phyloP scores from a whole-genome alignment of 1,140 invertebrate genomes.

The Propsilocerus akamusi region DNA sequence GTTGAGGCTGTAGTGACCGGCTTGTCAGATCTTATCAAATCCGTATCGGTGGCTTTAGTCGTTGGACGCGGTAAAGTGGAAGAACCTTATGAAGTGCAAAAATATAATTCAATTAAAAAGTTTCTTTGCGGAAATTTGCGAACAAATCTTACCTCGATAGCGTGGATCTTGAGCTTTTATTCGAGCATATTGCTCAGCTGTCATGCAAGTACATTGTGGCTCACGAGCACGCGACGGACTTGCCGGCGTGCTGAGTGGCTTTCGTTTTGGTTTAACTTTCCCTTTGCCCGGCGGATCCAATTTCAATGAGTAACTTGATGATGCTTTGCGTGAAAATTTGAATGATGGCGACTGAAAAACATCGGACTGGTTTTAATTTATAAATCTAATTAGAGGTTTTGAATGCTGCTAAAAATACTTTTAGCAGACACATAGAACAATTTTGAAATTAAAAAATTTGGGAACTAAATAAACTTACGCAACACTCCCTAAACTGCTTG shows the following conservation, averaged over 20 bases:
- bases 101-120: conserved; percentile 8
- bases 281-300: conserved; percentile 74
- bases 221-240: conserved; percentile 74
- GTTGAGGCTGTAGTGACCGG: conserved; percentile 67
- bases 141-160: conserved; percentile 33
- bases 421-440: conserved; percentile 5
- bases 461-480: conserved; percentile 53
- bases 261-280: conserved; percentile 65
- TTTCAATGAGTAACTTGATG: conserved; percentile 88
- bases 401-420: conserved; percentile 7
- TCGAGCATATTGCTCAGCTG: conserved; percentile 75
- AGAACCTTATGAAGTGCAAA: conserved; percentile 37
- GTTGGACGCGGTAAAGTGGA: conserved; percentile 66
- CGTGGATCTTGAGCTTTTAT: conserved; percentile 66
- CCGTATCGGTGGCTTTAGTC: conserved; percentile 46
- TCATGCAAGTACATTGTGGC: conserved; percentile 90
- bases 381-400: conserved; percentile 10
- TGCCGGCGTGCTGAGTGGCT: conserved; percentile 82
- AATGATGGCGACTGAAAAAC: conserved; percentile 85
- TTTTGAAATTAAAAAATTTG: neutral
- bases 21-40: conserved; percentile 33
- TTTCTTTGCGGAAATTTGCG: conserved; percentile 10
- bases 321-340: conserved; percentile 93
- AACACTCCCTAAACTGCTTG: conserved; percentile 92
- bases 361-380: conserved; percentile 34